Base-by-base conservation (phyloP, 2,888 invertebrate genomes). In the Eupithecia exiguata region DNA sequence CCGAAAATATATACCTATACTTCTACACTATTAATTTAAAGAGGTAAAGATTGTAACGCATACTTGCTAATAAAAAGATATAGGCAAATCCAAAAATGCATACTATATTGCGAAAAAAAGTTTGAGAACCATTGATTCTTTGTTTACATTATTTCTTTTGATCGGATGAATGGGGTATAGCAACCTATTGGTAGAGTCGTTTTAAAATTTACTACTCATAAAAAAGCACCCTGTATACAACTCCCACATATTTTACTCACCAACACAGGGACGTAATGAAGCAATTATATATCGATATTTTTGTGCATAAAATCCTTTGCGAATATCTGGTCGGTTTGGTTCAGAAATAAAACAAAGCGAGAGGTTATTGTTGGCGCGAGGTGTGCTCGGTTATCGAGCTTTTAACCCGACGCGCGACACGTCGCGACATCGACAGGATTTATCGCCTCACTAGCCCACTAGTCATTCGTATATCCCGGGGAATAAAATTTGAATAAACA, bases 271-370 rank as follows among this genome's bases (percentile, higher is more conserved):
- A 93, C 93, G 94, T 94, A 94, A 94, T 94, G 94, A 94, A 94
- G 94, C 94, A 94, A 94, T 94, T 94, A 94, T 94, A 94, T 93
- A 94, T 94, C 94, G 94, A 94, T 94, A 94, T 94, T 94, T 94
- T 94, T 94, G 92, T 94, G 94, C 94, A 94, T 94, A 94, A 94
- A 93, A 94, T 92, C 91, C 92, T 92, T 91, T 90, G 92, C 88
- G 92, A 91, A 91, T 92, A 92, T 92, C 92, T 91, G 90, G 91
- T 86, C 89, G 88, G 88, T 83, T 87, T 84, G 87, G 88, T 82
- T 87, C 86, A 87, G 86, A 94, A 94, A 93, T 92, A 94, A 94
- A 93, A 92, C 92, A 93, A 93, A 92, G 89, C 87, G 79, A 83
- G 85, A 86, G 91, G 91, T 92, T 93, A 94, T 94, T 94, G 94